Conservation (phyloP, 2,113 vertebrate genomes). For the Smithornis capensis region DNA sequence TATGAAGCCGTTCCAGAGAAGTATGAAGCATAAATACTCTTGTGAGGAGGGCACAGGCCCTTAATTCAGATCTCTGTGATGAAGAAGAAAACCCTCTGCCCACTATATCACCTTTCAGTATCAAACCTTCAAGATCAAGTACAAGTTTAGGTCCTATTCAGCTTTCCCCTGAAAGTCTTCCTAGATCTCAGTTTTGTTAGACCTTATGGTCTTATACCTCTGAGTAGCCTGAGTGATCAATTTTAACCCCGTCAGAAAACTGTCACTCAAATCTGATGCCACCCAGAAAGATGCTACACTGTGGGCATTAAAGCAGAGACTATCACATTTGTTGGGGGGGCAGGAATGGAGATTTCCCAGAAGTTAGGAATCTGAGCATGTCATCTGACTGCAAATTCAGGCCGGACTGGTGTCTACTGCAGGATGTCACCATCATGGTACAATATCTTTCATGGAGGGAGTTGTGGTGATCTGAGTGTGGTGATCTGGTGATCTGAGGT, state of each 20-base stretch:
- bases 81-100: not conserved
- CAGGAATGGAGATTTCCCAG: not conserved
- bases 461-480: not conserved
- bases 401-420: not conserved
- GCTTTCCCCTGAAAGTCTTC: not conserved
- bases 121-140: not conserved
- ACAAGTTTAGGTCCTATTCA: not conserved
- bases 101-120: not conserved
- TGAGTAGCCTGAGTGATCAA: not conserved
- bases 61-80: not conserved
- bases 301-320: not conserved
- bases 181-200: not conserved
- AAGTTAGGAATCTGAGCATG: not conserved
- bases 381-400: not conserved
- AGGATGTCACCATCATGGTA: fast-evolving
- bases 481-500: not conserved
- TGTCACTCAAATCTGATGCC: not conserved
- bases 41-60: not conserved
- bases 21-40: not conserved
- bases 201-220: not conserved
- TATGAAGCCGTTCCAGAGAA: not conserved
- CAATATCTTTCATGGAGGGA: not conserved
- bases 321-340: not conserved
- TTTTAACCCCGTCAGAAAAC: not conserved
- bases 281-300: fast-evolving